Evolutionary conservation across 2,113 vertebrate species (phyloP), one percentile per base, ranked within the genome.

Genomic region (Strix aluco): DNA sequence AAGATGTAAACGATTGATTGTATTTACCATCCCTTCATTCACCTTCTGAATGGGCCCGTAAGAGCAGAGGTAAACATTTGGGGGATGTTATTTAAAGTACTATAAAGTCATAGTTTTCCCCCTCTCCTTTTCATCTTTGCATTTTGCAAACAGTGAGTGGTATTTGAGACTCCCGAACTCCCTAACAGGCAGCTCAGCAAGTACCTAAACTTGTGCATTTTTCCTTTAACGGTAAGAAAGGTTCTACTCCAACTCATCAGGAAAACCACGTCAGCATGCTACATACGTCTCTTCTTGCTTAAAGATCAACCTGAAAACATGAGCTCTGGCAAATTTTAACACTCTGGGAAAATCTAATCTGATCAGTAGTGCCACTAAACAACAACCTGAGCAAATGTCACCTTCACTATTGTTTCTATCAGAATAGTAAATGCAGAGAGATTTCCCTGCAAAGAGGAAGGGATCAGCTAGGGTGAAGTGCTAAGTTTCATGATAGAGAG

Each of bases 361-460:
- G 92, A 83, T 66, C 69, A 73, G 79, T 34, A 49, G 54, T 77
- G 27, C 27, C 55, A 55, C 54, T 65, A 51, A 72, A 34, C 34
- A 90, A 73, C 21, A 87, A 42, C 27, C 9, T 16, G n/a, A 81
- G 55, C 74, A 90, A 93, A 92, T 81, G 54, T 95, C 90, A 95
- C 75, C 85, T 88, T 96, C 58, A 7, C 20, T 77, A 25, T 55
- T 86, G 34, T 80, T 93, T 88, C 72, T 73, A 25, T 27, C 27
- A 13, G 59, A 94, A 73, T 3, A 81, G 63, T 38, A 92, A 81
- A 90, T 29, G n/a, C 58, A 73, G 62, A 49, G 63, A 84, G 40
- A 69, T 65, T 77, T 40, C 46, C 20, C 54, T 70, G 78, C 66
- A 79, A 70, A 92, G 75, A 92, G 38, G 42, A 82, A 92, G 30